phyloP scores from a whole-genome alignment of 2,888 invertebrate species.

The Chrysolina haemoptera region DNA sequence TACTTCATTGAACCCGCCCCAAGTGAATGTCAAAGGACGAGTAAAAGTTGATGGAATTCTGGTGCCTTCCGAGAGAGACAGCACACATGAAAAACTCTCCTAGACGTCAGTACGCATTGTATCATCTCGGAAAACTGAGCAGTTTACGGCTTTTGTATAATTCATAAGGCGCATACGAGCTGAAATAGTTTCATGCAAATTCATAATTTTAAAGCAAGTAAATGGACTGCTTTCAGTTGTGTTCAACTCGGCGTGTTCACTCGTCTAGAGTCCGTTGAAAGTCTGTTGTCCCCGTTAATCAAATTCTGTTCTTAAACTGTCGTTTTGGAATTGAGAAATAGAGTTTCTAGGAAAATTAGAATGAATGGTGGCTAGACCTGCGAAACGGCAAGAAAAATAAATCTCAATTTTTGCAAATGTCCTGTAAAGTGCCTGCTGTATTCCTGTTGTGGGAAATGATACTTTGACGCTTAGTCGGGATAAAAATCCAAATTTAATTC shows the following conservation, averaged over 20 bases:
- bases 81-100: background rate
- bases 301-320: constrained; percentile 22
- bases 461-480: too few species aligned
- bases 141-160: constrained; percentile 44
- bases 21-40: constrained; percentile 10
- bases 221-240: constrained; percentile 34
- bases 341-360: background rate
- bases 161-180: constrained; percentile 43
- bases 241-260: constrained; percentile 31
- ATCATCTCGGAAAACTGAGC: constrained; percentile 28
- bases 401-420: background rate
- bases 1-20: background rate
- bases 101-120: constrained; percentile 12
- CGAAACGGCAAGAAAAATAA: background rate
- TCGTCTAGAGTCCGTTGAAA: constrained; percentile 23
- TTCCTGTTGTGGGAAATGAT: too few species aligned
- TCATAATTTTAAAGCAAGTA: constrained; percentile 40
- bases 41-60: background rate
- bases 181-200: constrained; percentile 45
- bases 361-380: constrained; percentile 9
- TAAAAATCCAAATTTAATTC: too few species aligned
- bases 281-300: constrained; percentile 29
- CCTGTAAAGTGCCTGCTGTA: background rate
- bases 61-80: background rate
- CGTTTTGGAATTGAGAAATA: background rate